Base-by-base conservation (phyloP, 2,888 invertebrate species). In the Stenurella melanura region DNA sequence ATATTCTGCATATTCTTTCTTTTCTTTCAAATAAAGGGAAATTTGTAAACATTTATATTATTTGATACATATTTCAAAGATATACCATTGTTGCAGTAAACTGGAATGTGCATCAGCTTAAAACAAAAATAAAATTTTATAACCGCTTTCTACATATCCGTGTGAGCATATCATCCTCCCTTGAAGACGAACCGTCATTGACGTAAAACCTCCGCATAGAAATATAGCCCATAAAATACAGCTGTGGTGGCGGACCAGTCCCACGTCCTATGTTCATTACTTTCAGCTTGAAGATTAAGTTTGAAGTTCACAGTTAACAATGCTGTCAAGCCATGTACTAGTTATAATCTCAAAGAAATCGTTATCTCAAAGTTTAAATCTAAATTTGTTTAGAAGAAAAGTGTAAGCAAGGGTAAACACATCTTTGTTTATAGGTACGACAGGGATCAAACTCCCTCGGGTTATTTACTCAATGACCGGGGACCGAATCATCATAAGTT, bases 221-320 rank as follows among this genome's bases (percentile, higher is more conserved):
- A 64, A 12, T 42, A 64, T 56, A 21, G 12, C n/a, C 80, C 69
- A 83, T 84, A 83, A 84, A 82, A 80, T 76, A 81, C 84, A 84
- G 83, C 83, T 81, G 84, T 74, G 80, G 76, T 78, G 75, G 50
- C 75, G 15, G 26, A 9, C n/a, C 12, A 30, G 42, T 9, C 79
- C 75, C 75, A 66, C 73, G 19, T 38, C 76, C 72, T 74, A 79
- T 83, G 83, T 82, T 83, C 84, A 83, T 82, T 83, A 82, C 79
- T 79, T 81, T 82, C 83, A 81, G 82, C 83, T 82, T 34, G 38
- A 30, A 26, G 17, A 30, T 26, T 9, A 34, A 26, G 21, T 26
- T 34, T 30, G 26, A 30, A 30, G 63, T 63, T 63, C 34, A 34
- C 10, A 34, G 34, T 50, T 30, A 64, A 64, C 64, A 38, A 64